Evolutionary conservation across 2,797 vertebrate species (phyloP).

Genomic region (Sebastes paucispinis): DNA sequence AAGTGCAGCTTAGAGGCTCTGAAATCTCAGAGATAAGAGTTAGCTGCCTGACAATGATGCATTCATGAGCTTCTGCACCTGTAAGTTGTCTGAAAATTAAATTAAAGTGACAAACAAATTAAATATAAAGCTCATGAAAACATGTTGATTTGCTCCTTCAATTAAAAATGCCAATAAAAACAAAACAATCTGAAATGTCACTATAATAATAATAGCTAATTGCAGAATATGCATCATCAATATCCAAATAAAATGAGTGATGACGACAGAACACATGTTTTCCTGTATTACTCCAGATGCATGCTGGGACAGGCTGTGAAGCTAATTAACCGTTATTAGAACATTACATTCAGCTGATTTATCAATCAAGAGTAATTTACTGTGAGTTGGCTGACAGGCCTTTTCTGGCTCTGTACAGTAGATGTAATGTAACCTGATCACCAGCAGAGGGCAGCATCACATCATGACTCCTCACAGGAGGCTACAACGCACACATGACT

Average conservation of each 20-base stretch:
- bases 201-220: too few relatives aligned
- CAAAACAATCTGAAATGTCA: background rate
- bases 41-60: background rate
- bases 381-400: background rate
- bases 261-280: background rate
- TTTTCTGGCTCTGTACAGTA: background rate
- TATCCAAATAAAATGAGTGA: background rate
- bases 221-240: background rate
- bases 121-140: background rate
- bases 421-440: background rate
- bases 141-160: background rate
- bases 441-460: slow-evolving; percentile 58
- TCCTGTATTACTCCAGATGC: background rate
- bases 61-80: background rate
- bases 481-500: background rate
- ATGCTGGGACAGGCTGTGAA: background rate
- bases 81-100: background rate
- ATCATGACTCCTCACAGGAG: background rate
- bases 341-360: background rate
- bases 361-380: background rate
- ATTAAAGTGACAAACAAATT: background rate
- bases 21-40: background rate
- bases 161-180: background rate
- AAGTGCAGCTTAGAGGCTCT: background rate
- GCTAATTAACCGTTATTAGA: background rate